Percentiles rank a stretch among this genome's conserved stretches.
These are phyloP conservation scores for Podargus strigoides DNA, from an alignment of 2,797 vertebrate genomes.

Conservation along the genomic window DNA sequence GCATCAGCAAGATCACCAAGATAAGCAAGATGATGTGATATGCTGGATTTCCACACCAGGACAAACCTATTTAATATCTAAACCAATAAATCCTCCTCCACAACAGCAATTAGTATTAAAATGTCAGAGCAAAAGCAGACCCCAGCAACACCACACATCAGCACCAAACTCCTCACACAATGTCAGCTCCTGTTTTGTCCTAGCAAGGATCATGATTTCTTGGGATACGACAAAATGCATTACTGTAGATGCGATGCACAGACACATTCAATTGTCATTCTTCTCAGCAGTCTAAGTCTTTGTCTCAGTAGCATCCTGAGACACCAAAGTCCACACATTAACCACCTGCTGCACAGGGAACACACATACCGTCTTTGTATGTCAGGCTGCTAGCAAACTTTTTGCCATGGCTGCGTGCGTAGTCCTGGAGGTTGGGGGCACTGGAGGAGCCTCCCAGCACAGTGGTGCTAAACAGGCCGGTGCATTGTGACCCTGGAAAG, in stretches of 20 bases:
- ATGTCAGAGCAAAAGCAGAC: background rate
- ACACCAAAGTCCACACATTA: background rate
- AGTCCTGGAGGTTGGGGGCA: slow-evolving; percentile 99
- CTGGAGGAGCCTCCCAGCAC: slow-evolving; percentile 99
- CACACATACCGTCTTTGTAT: slow-evolving; percentile 98
- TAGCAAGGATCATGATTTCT: background rate
- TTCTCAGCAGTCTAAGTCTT: background rate
- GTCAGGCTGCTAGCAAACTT: slow-evolving; percentile 93
- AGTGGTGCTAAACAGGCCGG: slow-evolving; percentile 99
- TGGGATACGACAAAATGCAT: background rate
- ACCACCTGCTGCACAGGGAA: background rate
- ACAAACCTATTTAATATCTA: background rate
- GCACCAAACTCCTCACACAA: background rate
- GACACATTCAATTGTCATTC: background rate
- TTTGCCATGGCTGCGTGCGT: slow-evolving; percentile 97
- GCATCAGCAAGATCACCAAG: background rate
- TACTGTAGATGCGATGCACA: background rate
- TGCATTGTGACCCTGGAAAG: slow-evolving; percentile 95
- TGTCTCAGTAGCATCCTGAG: background rate
- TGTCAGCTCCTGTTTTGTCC: background rate
- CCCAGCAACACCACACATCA: background rate
- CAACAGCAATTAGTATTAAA: background rate
- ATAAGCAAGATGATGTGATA: background rate
- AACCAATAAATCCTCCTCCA: background rate
- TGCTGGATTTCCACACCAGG: background rate